Conservation (phyloP, 2,888 invertebrate genomes). For the Falcaria lacertinaria region DNA sequence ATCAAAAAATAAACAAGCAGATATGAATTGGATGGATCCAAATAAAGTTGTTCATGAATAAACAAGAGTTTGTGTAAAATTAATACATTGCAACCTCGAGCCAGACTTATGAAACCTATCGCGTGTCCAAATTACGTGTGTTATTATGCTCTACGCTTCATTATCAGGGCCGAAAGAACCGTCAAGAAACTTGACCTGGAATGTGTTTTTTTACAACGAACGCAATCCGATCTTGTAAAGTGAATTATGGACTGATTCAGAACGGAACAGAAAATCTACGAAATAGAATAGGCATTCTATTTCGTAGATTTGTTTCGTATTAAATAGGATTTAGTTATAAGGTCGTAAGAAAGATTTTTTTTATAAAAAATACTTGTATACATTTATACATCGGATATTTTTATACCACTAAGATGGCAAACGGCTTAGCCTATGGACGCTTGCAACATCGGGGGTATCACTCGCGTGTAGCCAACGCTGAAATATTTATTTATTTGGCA, state of each 20-base stretch:
- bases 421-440: too few relatives aligned
- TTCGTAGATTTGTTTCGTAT: not conserved
- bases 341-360: not conserved
- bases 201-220: constrained; percentile 15
- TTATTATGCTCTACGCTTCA: constrained; percentile 32
- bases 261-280: too few relatives aligned
- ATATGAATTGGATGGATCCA: not conserved
- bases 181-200: constrained; percentile 37
- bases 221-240: too few relatives aligned
- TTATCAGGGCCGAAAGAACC: constrained; percentile 37
- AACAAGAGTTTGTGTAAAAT: constrained; percentile 19
- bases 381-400: too few relatives aligned
- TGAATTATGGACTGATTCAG: constrained; percentile 8
- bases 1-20: not conserved
- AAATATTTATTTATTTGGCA: too few relatives aligned
- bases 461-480: too few relatives aligned
- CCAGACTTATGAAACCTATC: constrained; percentile 28
- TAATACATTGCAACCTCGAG: constrained; percentile 25
- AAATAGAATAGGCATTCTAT: too few relatives aligned
- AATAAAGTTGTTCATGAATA: not conserved
- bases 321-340: not conserved
- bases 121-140: constrained; percentile 33
- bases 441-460: too few relatives aligned
- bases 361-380: not conserved
- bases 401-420: too few relatives aligned